Evolutionary conservation across 2,113 vertebrate species (phyloP).

Genomic region (Antechinus flavipes): DNA sequence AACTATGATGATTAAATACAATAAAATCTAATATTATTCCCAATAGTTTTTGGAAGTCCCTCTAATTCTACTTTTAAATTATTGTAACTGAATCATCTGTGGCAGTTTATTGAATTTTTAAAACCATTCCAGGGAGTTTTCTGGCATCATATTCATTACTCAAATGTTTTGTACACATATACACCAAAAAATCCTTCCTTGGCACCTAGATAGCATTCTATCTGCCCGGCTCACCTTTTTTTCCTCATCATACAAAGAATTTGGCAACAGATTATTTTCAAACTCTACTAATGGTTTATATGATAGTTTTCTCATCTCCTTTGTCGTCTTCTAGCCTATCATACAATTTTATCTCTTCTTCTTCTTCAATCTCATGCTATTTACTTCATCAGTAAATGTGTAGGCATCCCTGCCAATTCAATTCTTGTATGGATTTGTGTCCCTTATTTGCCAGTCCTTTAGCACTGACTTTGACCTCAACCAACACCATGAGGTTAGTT

Average conservation of each 20-base stretch:
- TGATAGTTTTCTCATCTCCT: no score
- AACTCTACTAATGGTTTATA: neutral
- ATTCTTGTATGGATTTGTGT: neutral
- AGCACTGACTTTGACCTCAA: neutral
- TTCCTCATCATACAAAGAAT: conserved; percentile 8
- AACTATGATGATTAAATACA: neutral
- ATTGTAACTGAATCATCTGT: neutral
- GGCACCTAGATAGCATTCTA: conserved; percentile 7
- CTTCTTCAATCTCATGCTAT: neutral
- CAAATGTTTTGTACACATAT: neutral
- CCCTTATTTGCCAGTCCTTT: neutral
- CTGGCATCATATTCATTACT: neutral
- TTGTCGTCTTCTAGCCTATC: no score
- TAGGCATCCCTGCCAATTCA: neutral
- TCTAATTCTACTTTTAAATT: neutral
- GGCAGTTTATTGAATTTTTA: neutral
- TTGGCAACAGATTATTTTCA: conserved; percentile 29
- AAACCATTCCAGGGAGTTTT: neutral
- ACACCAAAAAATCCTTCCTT: conserved; percentile 23
- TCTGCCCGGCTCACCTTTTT: conserved; percentile 20
- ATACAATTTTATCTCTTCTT: neutral
- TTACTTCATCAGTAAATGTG: neutral
- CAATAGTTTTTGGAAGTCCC: neutral
- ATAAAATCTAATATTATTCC: neutral
- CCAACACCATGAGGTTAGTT: neutral